Conservation (phyloP, 2,797 vertebrate species). For the Helarctos malayanus region DNA sequence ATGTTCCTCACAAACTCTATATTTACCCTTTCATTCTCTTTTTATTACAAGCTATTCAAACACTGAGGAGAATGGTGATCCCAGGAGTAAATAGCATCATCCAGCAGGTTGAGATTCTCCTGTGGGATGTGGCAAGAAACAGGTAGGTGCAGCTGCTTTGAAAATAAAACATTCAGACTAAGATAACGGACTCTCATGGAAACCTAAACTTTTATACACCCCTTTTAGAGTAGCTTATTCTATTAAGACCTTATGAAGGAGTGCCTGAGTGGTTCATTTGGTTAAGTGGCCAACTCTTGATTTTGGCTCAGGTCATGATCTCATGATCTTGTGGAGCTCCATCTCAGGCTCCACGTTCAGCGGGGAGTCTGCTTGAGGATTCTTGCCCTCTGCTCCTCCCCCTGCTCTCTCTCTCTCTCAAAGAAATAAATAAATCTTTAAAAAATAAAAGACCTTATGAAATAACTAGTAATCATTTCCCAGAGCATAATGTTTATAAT, state of each 20-base stretch:
- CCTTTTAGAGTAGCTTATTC: background rate
- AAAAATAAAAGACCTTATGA: background rate
- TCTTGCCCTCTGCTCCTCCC: background rate
- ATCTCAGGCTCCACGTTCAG: background rate
- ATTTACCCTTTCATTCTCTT: background rate
- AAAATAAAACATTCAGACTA: slow-evolving; percentile 16
- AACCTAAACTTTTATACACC: background rate
- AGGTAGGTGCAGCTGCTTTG: background rate
- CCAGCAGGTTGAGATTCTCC: background rate
- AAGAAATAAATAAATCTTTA: background rate
- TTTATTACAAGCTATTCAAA: background rate
- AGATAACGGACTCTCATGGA: background rate
- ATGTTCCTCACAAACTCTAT: background rate
- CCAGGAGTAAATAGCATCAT: background rate
- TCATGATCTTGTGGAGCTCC: background rate
- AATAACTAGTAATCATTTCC: background rate
- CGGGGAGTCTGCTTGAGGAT: background rate
- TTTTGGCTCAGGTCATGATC: background rate
- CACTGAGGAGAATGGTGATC: background rate
- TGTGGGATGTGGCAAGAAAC: background rate
- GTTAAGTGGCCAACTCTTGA: background rate
- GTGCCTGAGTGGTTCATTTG: background rate
- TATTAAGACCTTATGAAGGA: background rate
- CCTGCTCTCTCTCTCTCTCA: background rate
- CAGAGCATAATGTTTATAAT: background rate